Evolutionary conservation across 2,113 vertebrate species (phyloP), one percentile per base, ranked within the genome.

Genomic region (Panthera uncia): DNA sequence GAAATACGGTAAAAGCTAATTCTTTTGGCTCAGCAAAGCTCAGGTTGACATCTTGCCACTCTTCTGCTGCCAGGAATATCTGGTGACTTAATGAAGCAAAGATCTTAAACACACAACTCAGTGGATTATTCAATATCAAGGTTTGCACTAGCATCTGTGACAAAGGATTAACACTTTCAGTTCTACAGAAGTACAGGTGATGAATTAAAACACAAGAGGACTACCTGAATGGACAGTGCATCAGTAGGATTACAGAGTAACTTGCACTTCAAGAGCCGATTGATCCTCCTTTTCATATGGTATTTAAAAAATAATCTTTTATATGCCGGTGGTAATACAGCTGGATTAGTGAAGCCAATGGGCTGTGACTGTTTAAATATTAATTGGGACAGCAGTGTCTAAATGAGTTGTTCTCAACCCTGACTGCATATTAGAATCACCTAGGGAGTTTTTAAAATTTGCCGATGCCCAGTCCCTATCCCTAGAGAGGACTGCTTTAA

Each of bases 11-110:
- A 98, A 98, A 97, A 98, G 97, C 97, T 98, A 96, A 97, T 98
- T 94, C 8, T 27, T 98, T 97, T 98, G 98, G 97, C 97, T 98
- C 97, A 98, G 97, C 92, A 98, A 98, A 98, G 89, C 82, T 90
- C 95, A 88, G 71, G 90, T 97, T 98, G 98, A 98, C 96, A 98
- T 98, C 98, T 98, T 98, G 97, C 97, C 84, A 55, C 83, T 36
- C 95, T 98, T 91, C 69, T 91, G 88, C 94, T 98, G 98, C 97
- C 98, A 98, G 94, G 93, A 98, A 98, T 98, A 98, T 98, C 98
- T 98, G 87, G 97, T 98, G 98, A 98, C 98, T 98, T 98, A 98
- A 97, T 97, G 98, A 98, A 98, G 96, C 94, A 65, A 92, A 98
- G 95, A 98, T 98, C 97, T 98, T 98, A 98, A 96, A 98, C 97